Percentiles rank a stretch among this genome's conserved stretches.
phyloP scores from a whole-genome alignment of 37 sponge, comb jelly and placozoan species.

The Crambe crambe region DNA sequence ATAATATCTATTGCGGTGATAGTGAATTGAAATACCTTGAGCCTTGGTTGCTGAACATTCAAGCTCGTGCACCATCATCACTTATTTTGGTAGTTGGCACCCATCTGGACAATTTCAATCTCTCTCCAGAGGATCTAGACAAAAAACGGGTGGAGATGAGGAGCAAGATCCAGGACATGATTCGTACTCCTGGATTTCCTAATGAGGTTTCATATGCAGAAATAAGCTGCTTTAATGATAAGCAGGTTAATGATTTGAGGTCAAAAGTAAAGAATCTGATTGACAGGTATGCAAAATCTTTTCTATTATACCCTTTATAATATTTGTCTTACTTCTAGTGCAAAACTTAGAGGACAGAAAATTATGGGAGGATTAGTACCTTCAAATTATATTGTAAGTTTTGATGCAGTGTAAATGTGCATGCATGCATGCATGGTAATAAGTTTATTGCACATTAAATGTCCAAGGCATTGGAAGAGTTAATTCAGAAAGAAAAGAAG shows the following conservation, averaged over 20 bases:
- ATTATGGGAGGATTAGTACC: slow-evolving; percentile 78
- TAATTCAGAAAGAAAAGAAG: slow-evolving; percentile 52
- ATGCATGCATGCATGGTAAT: no score
- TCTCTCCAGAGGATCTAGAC: slow-evolving; percentile 6
- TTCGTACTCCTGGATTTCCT: slow-evolving; percentile 46
- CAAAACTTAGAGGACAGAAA: slow-evolving; percentile 66
- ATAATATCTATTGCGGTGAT: slow-evolving; percentile 50
- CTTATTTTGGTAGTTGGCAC: slow-evolving; percentile 80
- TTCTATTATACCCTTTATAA: neutral
- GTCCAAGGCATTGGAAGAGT: slow-evolving; percentile 48
- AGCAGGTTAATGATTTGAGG: slow-evolving; percentile 17
- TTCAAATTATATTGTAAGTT: slow-evolving; percentile 54
- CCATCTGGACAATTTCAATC: slow-evolving; percentile 52
- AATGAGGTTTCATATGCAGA: slow-evolving; percentile 43
- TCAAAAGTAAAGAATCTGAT: slow-evolving; percentile 53
- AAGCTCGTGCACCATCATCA: slow-evolving; percentile 75
- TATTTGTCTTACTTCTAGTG: slow-evolving; percentile 19
- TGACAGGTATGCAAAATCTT: slow-evolving; percentile 35
- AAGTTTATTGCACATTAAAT: no score
- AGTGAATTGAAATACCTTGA: slow-evolving; percentile 46
- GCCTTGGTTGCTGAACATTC: slow-evolving; percentile 82
- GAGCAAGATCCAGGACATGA: slow-evolving; percentile 37
- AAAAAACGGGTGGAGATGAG: slow-evolving; percentile 25
- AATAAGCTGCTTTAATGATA: slow-evolving; percentile 54
- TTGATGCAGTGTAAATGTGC: no score